Base-by-base conservation (phyloP, 2,113 vertebrate species). In the Bettongia penicillata region DNA sequence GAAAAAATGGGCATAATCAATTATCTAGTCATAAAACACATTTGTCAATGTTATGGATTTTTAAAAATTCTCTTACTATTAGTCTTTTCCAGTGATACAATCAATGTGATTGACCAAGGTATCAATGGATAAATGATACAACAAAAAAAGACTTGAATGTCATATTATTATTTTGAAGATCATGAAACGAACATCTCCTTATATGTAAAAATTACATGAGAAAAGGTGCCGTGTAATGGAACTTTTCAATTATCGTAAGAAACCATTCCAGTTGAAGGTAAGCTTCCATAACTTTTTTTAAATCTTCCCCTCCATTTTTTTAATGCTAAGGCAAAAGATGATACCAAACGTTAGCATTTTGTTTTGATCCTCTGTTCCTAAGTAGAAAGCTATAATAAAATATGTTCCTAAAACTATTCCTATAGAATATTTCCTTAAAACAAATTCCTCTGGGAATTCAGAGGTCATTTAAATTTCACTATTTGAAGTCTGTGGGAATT, bases 341-440 rank as follows among this genome's bases (percentile, higher is more conserved):
- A 25, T 53, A 16, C 51, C 52, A 95, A 96, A 94, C 2, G 50
- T 0, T 25, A 51, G 1, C 50, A 84, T 92, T 94, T 97, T 94
- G 43, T 77, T 92, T 95, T 92, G 12, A 93, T 93, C 77, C 93
- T 92, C 4, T 4, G 8, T 25, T 61, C 48, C 50, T 2, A 61
- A 11, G 23, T 52, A 93, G 48, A 96, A 95, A 93, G 89, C 49
- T 52, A 95, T 55, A 96, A 51, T 22, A 43, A 51, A 93, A 96
- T 92, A 93, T 93, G 0, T 90, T 91, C 9, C 93, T 93, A 50
- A 96, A 96, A 94, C 92, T 93, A 57, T 96, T 94, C 31, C 89
- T 52, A 55, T 9, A 28, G 61, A 94, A 24, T 84, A 94, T 94
- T 92, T 28, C 2, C 26, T 89, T 23, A 61, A 47, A 93, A 51